Conservation (phyloP, 2,797 vertebrate species). For the Trachurus trachurus region DNA sequence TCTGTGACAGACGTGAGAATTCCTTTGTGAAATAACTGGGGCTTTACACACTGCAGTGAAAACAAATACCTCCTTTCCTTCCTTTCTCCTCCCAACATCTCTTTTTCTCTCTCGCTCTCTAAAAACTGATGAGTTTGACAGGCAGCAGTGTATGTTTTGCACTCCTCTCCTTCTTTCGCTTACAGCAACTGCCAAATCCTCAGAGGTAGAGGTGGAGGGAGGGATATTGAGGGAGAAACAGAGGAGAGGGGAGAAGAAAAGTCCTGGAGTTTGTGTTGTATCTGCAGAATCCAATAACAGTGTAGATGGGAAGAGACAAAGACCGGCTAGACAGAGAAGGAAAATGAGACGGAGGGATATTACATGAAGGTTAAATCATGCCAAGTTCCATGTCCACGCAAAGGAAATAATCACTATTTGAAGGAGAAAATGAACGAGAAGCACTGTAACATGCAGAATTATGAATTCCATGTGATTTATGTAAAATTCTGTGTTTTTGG, state of each 20-base stretch:
- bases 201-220: constrained; percentile 51
- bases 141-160: constrained; percentile 35
- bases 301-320: constrained; percentile 31
- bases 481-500: not conserved
- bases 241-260: constrained; percentile 23
- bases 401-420: constrained; percentile 13
- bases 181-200: constrained; percentile 51
- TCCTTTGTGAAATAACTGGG: constrained; percentile 67
- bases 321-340: constrained; percentile 27
- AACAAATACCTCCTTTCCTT: constrained; percentile 68
- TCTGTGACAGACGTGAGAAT: constrained; percentile 52
- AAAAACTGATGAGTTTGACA: constrained; percentile 73
- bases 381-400: constrained; percentile 11
- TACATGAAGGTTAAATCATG: constrained; percentile 18
- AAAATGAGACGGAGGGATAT: constrained; percentile 18
- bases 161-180: constrained; percentile 43
- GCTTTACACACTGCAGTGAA: constrained; percentile 72
- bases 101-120: constrained; percentile 43
- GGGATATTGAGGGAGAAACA: constrained; percentile 16
- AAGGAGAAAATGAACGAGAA: not conserved
- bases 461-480: not conserved
- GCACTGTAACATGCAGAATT: not conserved
- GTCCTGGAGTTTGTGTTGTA: constrained; percentile 47
- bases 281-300: constrained; percentile 51
- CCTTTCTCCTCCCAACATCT: constrained; percentile 59